phyloP scores from a whole-genome alignment of 2,113 vertebrate genomes.

The Regulus satrapa region DNA sequence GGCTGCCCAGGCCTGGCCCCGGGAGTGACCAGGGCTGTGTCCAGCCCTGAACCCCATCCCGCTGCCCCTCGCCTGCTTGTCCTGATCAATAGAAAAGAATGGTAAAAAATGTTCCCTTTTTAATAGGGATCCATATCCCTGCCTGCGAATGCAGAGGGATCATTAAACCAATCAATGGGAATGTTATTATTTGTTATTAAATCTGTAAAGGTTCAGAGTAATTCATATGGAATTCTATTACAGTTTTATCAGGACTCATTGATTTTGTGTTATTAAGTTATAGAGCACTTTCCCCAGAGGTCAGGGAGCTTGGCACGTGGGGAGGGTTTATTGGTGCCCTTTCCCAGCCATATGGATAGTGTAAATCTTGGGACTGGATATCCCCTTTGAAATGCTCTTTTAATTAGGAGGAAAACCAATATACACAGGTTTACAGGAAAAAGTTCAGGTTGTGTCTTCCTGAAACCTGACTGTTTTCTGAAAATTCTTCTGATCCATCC shows the following conservation, averaged over 20 bases:
- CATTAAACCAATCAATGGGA: constrained; percentile 14
- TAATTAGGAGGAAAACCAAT: neutral
- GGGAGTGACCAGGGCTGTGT: neutral
- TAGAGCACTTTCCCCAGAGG: neutral
- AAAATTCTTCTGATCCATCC: neutral
- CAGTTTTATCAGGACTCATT: constrained; percentile 15
- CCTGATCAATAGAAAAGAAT: neutral
- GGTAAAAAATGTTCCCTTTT: neutral
- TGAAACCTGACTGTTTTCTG: neutral
- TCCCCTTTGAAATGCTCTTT: neutral
- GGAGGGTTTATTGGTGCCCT: neutral
- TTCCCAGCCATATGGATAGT: neutral
- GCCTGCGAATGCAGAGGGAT: neutral
- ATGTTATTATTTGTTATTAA: constrained; percentile 44
- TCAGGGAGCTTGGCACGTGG: neutral
- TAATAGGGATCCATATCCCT: neutral
- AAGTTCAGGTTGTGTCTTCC: neutral
- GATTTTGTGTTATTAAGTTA: constrained; percentile 26
- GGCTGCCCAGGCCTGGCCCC: neutral
- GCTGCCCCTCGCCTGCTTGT: neutral
- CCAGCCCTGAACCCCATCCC: neutral
- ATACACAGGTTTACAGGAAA: neutral
- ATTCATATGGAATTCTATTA: constrained; percentile 15
- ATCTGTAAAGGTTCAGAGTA: constrained; percentile 16
- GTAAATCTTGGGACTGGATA: neutral